phyloP scores from a whole-genome alignment of 2,797 vertebrate species.

The Allobates femoralis region DNA sequence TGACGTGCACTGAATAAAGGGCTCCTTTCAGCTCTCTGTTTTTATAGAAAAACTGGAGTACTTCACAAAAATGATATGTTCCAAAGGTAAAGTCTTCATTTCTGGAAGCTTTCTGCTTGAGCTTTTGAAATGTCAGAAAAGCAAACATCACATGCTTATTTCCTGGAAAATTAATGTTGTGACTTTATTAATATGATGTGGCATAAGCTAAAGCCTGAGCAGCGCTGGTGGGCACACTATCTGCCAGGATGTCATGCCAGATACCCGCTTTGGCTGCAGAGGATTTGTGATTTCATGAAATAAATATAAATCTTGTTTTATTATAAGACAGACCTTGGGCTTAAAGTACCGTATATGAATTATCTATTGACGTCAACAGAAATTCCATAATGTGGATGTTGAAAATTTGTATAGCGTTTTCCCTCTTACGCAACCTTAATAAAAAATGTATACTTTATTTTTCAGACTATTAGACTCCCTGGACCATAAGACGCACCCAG shows the following conservation, averaged over 20 bases:
- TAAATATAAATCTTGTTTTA: not conserved
- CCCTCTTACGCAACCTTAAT: no score
- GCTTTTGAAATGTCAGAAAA: conserved; percentile 24
- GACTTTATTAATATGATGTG: conserved; percentile 1
- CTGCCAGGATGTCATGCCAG: not conserved
- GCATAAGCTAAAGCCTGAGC: not conserved
- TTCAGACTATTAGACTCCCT: no score
- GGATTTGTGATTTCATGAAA: not conserved
- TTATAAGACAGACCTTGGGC: not conserved
- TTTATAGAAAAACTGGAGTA: conserved; percentile 50
- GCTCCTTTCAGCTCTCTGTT: conserved; percentile 48
- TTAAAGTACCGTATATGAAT: not conserved
- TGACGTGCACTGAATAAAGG: conserved; percentile 49
- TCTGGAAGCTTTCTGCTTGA: conserved; percentile 16
- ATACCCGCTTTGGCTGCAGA: not conserved
- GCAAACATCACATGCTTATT: conserved; percentile 4
- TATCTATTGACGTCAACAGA: not conserved
- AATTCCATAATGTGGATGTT: not conserved
- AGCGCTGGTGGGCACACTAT: conserved; percentile 2
- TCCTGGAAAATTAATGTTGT: not conserved
- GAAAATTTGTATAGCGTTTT: not conserved
- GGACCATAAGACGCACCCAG: no score
- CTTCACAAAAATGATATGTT: conserved; percentile 51
- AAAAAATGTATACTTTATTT: no score
- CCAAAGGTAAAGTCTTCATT: conserved; percentile 38